These are phyloP conservation scores for Xanthorhoe designata DNA, from an alignment of 2,888 invertebrate genomes.

Conservation along the genomic window DNA sequence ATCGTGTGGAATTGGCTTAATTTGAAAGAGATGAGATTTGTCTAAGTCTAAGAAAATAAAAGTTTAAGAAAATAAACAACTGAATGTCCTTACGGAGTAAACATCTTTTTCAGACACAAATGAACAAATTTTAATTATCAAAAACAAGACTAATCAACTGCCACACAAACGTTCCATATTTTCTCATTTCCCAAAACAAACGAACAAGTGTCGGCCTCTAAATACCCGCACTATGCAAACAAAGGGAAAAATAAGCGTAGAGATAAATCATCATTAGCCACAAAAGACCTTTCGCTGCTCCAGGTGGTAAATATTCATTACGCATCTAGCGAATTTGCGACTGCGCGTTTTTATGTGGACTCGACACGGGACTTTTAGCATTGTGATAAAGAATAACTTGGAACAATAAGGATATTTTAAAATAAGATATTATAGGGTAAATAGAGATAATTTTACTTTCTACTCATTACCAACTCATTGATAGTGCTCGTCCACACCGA, in stretches of 20 bases:
- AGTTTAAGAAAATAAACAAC: no score
- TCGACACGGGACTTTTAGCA: background rate
- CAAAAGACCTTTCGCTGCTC: conserved; percentile 27
- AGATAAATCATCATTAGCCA: conserved; percentile 31
- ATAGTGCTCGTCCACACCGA: no score
- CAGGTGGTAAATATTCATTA: conserved; percentile 35
- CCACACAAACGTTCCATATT: background rate
- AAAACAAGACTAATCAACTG: background rate
- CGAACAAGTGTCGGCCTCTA: conserved; percentile 19
- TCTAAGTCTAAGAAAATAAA: no score
- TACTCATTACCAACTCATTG: no score
- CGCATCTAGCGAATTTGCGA: conserved; percentile 16
- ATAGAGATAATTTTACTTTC: no score
- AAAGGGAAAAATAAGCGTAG: conserved; percentile 28
- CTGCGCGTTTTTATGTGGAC: background rate
- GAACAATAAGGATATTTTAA: background rate
- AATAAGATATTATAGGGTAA: background rate
- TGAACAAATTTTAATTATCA: background rate
- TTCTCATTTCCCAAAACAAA: conserved; percentile 22
- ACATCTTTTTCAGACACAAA: background rate
- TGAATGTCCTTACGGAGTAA: no score
- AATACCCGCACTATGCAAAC: conserved; percentile 34
- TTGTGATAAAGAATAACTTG: background rate
- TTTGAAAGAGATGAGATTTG: conserved; percentile 1
- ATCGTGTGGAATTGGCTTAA: conserved; percentile 9